These are phyloP conservation scores for Bombus pascuorum DNA, from an alignment of 1,140 invertebrate genomes.

Conservation along the genomic window DNA sequence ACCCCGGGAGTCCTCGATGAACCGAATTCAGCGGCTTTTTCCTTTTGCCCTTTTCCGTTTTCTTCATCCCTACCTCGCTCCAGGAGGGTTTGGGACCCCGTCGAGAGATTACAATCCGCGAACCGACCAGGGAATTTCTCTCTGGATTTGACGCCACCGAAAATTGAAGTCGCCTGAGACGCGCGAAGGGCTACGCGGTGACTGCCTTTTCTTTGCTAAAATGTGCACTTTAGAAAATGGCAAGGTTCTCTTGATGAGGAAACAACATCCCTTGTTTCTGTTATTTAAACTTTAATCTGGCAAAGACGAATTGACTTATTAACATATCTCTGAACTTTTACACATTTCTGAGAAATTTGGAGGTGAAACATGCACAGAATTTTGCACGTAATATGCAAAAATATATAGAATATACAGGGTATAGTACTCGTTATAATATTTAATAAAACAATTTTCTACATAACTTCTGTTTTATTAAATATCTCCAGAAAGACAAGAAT, in stretches of 20 bases:
- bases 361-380: no score
- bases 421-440: no score
- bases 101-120: conserved; percentile 46
- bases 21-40: conserved; percentile 44
- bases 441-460: no score
- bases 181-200: neutral
- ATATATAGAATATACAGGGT: no score
- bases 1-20: conserved; percentile 34
- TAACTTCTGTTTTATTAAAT: no score
- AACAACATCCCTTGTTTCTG: neutral
- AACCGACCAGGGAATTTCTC: neutral
- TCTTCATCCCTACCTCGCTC: neutral
- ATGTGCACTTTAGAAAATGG: neutral
- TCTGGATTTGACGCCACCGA: neutral
- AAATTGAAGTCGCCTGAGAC: conserved; percentile 29
- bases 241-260: neutral
- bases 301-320: no score
- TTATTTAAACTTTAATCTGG: no score
- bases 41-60: neutral
- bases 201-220: neutral
- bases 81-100: neutral
- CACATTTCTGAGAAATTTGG: no score
- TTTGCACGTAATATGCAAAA: no score
- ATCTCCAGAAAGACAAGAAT: no score
- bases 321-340: no score